A percentile compares a stretch with the other conserved stretches of the same genome.
phyloP scores from a whole-genome alignment of 2,113 vertebrate species.

The Mohoua ochrocephala region DNA sequence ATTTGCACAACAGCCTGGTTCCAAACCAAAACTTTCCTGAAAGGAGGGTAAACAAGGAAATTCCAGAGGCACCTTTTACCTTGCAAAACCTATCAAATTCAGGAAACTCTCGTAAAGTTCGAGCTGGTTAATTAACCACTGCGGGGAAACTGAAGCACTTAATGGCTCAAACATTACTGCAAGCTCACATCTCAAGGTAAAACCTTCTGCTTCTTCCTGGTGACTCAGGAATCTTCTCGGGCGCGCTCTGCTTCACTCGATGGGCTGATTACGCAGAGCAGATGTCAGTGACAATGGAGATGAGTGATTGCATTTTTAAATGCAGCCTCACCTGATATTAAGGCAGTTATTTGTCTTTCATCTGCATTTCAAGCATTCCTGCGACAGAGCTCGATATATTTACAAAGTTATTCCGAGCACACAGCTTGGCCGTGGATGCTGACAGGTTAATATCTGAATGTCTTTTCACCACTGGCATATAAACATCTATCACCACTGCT shows the following conservation, averaged over 20 bases:
- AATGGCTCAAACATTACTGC: not conserved
- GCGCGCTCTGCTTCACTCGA: not conserved
- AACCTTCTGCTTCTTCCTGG: not conserved
- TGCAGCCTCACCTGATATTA: not conserved
- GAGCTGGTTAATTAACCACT: constrained; percentile 8
- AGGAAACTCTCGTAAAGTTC: not conserved
- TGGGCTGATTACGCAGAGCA: not conserved
- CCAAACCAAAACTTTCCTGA: not conserved
- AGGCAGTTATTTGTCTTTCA: not conserved
- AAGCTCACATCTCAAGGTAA: not conserved
- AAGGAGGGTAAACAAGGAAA: not conserved
- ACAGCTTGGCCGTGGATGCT: not conserved
- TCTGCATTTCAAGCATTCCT: not conserved
- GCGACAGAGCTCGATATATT: not conserved
- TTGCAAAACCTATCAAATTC: not conserved
- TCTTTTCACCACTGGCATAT: not conserved
- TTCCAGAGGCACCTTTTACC: not conserved
- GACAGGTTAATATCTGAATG: not conserved
- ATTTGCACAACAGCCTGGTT: not conserved
- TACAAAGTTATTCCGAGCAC: not conserved
- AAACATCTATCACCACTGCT: not conserved
- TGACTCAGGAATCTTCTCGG: not conserved
- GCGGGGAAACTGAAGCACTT: not conserved
- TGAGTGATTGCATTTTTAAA: constrained; percentile 1
- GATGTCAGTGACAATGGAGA: not conserved